Percentiles rank a stretch among this genome's conserved stretches.
These are phyloP conservation scores for Linurgus olivaceus DNA, from an alignment of 2,797 vertebrate genomes.

Conservation along the genomic window DNA sequence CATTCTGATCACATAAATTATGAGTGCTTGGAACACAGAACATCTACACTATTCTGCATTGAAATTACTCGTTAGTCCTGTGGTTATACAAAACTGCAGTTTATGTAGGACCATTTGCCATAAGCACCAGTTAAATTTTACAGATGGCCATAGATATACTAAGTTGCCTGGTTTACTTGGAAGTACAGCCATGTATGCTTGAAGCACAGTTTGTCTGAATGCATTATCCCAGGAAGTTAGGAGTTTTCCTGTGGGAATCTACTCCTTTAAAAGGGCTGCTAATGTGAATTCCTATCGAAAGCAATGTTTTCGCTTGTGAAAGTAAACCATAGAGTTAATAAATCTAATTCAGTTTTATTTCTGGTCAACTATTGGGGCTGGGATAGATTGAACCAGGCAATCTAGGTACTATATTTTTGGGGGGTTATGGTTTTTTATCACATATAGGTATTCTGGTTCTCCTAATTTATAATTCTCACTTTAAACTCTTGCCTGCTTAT, in stretches of 20 bases:
- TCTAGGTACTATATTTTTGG: not conserved
- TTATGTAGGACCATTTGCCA: not conserved
- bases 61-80: not conserved
- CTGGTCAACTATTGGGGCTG: not conserved
- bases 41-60: not conserved
- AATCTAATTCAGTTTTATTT: not conserved
- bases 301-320: not conserved
- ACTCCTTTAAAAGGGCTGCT: not conserved
- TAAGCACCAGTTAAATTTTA: not conserved
- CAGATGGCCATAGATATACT: not conserved
- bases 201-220: not conserved
- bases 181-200: not conserved
- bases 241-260: not conserved
- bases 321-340: not conserved
- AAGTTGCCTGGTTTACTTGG: not conserved
- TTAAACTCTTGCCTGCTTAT: not conserved
- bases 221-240: not conserved
- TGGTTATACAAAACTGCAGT: not conserved
- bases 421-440: not conserved
- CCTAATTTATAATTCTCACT: not conserved
- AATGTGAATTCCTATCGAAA: not conserved
- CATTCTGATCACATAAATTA: not conserved
- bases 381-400: not conserved
- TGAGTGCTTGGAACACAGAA: not conserved
- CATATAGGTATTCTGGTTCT: not conserved